Conservation (phyloP, 2,797 vertebrate genomes). For the Coccyzus lansbergi region DNA sequence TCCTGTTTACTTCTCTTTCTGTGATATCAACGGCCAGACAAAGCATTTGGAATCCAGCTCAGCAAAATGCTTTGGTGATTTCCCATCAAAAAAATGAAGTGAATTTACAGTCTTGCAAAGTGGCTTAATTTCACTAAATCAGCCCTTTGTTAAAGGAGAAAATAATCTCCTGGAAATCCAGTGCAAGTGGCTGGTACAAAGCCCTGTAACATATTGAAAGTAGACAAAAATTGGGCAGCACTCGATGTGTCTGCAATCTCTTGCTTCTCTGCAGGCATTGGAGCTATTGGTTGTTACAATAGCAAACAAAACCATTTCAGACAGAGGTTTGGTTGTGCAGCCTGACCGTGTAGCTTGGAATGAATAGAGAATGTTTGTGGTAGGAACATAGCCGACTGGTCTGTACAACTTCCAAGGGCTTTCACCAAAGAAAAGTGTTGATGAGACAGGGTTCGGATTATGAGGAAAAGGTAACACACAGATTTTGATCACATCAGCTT, state of each 20-base stretch:
- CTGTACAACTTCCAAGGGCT: background rate
- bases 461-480: background rate
- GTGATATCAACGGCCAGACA: background rate
- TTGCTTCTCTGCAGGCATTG: background rate
- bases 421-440: background rate
- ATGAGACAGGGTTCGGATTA: background rate
- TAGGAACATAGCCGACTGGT: background rate
- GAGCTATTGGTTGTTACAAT: background rate
- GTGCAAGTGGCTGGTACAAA: background rate
- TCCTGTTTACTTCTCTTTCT: background rate
- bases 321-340: background rate
- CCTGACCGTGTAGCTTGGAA: background rate
- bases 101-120: background rate
- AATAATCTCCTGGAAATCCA: background rate
- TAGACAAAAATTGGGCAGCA: background rate
- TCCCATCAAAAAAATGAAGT: background rate
- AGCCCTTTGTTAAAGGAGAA: background rate
- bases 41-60: background rate
- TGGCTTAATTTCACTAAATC: background rate
- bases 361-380: background rate
- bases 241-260: rapidly evolving
- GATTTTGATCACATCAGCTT: background rate
- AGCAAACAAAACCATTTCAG: background rate
- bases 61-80: background rate
- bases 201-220: background rate